Conservation (phyloP, 2,797 vertebrate species). For the Acipenser ruthenus region DNA sequence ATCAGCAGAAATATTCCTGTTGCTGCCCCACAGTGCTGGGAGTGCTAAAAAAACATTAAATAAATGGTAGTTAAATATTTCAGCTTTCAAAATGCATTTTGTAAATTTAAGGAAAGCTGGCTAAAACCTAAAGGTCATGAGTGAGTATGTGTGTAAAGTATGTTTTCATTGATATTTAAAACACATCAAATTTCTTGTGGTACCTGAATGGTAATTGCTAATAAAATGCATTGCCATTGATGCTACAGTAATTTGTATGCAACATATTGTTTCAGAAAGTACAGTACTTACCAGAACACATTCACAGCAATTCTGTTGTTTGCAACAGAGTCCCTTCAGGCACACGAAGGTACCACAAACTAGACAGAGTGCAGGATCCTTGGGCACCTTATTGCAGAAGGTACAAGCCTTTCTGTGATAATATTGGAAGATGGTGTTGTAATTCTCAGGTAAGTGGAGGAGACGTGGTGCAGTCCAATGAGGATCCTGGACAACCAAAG, state of each 20-base stretch:
- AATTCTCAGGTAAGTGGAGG: constrained; percentile 90
- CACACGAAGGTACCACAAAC: constrained; percentile 96
- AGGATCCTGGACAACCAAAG: constrained; percentile 78
- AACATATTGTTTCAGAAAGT: no score
- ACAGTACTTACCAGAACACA: constrained; percentile 86
- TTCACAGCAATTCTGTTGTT: constrained; percentile 96
- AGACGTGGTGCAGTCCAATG: constrained; percentile 85
- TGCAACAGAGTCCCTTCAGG: constrained; percentile 96
- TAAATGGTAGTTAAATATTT: not conserved
- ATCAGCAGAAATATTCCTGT: constrained; percentile 97
- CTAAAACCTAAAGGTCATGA: no score
- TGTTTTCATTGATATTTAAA: no score
- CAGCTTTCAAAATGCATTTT: not conserved
- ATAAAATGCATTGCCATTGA: no score
- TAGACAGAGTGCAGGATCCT: constrained; percentile 96
- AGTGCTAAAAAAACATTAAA: constrained; percentile 65
- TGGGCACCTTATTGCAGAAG: constrained; percentile 91
- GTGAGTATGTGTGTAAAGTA: no score
- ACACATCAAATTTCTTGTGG: no score
- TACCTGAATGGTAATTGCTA: no score
- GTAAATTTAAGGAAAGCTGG: not conserved
- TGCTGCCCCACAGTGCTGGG: constrained; percentile 94
- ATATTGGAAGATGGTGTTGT: constrained; percentile 98
- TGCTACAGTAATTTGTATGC: no score
- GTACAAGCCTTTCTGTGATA: constrained; percentile 95